These are phyloP conservation scores for Aphelenchoides avenae DNA, from an alignment of 1,140 invertebrate species.

Conservation along the genomic window DNA sequence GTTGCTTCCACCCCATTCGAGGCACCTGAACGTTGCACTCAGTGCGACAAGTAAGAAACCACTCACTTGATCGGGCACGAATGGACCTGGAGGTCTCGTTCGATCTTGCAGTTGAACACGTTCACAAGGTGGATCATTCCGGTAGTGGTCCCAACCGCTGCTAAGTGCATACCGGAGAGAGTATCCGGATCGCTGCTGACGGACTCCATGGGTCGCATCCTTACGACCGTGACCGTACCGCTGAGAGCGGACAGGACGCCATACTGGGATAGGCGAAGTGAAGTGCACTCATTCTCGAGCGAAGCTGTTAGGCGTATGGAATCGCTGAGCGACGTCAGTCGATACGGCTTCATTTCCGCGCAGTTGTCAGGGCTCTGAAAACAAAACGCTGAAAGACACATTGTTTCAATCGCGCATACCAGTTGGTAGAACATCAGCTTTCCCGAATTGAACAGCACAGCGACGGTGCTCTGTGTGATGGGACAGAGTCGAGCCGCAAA, in stretches of 20 bases:
- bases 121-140: constrained; percentile 40
- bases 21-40: constrained; percentile 22
- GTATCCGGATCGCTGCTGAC: not conserved
- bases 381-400: constrained; percentile 26
- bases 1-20: constrained; percentile 40
- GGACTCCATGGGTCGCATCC: constrained; percentile 44
- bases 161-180: constrained; percentile 24
- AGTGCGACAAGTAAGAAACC: constrained; percentile 1
- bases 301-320: no score
- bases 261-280: constrained; percentile 30
- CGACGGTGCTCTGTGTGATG: constrained; percentile 31
- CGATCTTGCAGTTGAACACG: constrained; percentile 32
- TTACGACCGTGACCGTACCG: constrained; percentile 27
- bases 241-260: constrained; percentile 18
- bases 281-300: constrained; percentile 11
- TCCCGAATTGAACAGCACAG: constrained; percentile 34
- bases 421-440: constrained; percentile 38
- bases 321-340: not conserved
- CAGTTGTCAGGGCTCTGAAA: not conserved
- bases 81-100: constrained; percentile 34
- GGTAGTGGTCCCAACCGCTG: constrained; percentile 31
- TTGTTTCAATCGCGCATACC: no score
- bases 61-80: constrained; percentile 33
- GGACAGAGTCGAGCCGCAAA: constrained; percentile 38
- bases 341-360: not conserved